These are phyloP conservation scores for Melanotaenia parkinsoni DNA, from an alignment of 2,797 vertebrate genomes.

Conservation along the genomic window DNA sequence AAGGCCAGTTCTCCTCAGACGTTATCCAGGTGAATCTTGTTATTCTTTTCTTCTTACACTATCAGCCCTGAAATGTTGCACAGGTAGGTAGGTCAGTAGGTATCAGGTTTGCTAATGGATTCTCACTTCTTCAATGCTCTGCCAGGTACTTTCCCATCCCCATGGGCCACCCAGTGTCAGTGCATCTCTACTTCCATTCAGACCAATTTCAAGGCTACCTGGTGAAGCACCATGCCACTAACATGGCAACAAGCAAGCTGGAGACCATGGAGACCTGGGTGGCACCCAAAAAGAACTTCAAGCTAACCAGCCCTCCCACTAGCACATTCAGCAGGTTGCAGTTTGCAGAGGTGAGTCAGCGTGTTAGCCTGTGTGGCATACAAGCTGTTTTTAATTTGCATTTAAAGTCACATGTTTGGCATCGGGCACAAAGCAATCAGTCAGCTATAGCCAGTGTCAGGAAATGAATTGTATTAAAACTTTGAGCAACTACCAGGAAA, in stretches of 20 bases:
- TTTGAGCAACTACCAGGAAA: constrained; percentile 34
- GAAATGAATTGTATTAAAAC: constrained; percentile 55
- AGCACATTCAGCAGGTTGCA: constrained; percentile 93
- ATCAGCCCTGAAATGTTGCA: constrained; percentile 44
- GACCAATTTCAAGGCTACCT: constrained; percentile 98
- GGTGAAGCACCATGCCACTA: constrained; percentile 93
- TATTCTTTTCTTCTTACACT: constrained; percentile 55
- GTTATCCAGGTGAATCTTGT: constrained; percentile 47
- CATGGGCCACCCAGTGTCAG: constrained; percentile 93
- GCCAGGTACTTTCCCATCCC: constrained; percentile 94
- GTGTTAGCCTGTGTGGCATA: background rate
- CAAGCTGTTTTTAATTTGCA: constrained; percentile 34
- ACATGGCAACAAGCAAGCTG: constrained; percentile 94
- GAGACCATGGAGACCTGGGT: constrained; percentile 98
- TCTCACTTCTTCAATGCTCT: constrained; percentile 35
- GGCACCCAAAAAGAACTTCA: constrained; percentile 93
- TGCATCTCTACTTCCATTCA: constrained; percentile 96
- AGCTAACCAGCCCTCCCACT: constrained; percentile 87
- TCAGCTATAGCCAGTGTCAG: constrained; percentile 36
- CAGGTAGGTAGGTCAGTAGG: constrained; percentile 28
- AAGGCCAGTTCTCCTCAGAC: constrained; percentile 31
- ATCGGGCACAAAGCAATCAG: constrained; percentile 36
- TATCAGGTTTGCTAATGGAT: constrained; percentile 55
- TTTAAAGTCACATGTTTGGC: constrained; percentile 37
- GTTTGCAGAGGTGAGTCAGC: constrained; percentile 90